Evolutionary conservation across 2,888 invertebrate species (phyloP), one percentile per base, ranked within the genome.

Genomic region (Acleris emargana): DNA sequence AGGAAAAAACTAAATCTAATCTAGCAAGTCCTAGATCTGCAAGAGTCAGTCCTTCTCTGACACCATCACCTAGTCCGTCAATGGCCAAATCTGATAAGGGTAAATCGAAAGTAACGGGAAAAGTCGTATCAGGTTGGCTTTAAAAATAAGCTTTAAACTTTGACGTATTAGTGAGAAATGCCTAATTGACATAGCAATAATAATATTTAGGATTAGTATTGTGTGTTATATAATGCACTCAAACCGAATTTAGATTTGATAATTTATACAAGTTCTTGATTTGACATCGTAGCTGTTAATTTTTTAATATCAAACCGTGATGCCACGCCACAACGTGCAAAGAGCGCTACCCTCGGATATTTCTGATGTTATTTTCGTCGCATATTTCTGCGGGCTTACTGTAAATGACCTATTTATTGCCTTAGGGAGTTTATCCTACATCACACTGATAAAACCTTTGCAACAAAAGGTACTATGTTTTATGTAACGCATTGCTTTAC

Each of bases 71-170:
- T 49, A 80, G 86, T 50, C 85, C 87, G 16, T 84, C 91, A 6
- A 84, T 88, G 0, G 86, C 89, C 28, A 66, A 63, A 52, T 91
- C 93, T 42, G 94, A 93, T 64, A 94, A 93, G 66, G 96, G 96
- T 13, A 95, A 94, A 78, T 96, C 96, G 3, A 95, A 94, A 77
- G 94, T 95, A 1, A 96, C 96, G 0, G 96, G 96, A 0, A 95
- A 94, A 85, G 93, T 95, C 70, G 94, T 96, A 68, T 94, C 96
- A 17, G 96, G 96, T 1, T 96, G 96, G 96, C 93, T 96, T 62
- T 96, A 93, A 90, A 61, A 62, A 58, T 52, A 57, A 49, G 17
- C 45, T 63, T 64, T 22, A n/a, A 69, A 64, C 51, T 25, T 53
- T 69, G 82, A 86, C 85, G 72, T 81, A 81, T 82, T 87, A 86